Base-by-base conservation (phyloP, 1,140 invertebrate species). In the Stegodyphus mimosarum region DNA sequence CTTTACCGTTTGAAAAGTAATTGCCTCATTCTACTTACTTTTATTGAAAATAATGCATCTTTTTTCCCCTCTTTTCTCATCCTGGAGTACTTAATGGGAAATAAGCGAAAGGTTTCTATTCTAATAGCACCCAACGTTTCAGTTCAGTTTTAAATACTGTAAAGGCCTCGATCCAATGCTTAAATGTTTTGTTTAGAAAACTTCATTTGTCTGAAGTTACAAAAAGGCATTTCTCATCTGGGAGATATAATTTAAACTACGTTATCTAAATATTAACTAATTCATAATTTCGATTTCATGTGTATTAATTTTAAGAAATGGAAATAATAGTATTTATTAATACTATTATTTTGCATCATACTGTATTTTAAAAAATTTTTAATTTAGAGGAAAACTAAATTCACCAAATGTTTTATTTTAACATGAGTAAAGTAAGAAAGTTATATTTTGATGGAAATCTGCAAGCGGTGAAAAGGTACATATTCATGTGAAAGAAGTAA, bases 1-100 rank as follows among this genome's bases (percentile, higher is more conserved):
- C 77, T 70, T 79, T 55, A 70, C 77, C 66, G 70, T 79, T 79
- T 70, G 49, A 70, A 63, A 79, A 79, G 77, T 70, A 79, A 79
- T 79, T 79, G 77, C 66, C 18, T 53, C 77, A 70, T 70, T 79
- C 77, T 52, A 79, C 66, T 79, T 79, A 53, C 48, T 53, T 79
- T 79, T 60, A 11, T 9, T 60, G 33, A 33, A 33, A 33, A 60
- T 60, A 60, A 11, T 60, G 15, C 55, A 15, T 9, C 55, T 15
- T 60, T 60, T 60, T 60, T 60, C 55, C 55, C 55, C 55, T 60
- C 55, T 60, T 15, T 60, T 60, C 15, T 60, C 55, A 60, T 11
- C 55, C 55, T 60, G 9, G 9, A 60, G 55, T 9, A 60, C 55
- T 9, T 60, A 60, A 60, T 1, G 55, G 15, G 55, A 60, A 60